Evolutionary conservation across 2,888 invertebrate genomes (phyloP), one percentile per base, ranked within the genome.

Genomic region (Cacoxenus indagator): DNA sequence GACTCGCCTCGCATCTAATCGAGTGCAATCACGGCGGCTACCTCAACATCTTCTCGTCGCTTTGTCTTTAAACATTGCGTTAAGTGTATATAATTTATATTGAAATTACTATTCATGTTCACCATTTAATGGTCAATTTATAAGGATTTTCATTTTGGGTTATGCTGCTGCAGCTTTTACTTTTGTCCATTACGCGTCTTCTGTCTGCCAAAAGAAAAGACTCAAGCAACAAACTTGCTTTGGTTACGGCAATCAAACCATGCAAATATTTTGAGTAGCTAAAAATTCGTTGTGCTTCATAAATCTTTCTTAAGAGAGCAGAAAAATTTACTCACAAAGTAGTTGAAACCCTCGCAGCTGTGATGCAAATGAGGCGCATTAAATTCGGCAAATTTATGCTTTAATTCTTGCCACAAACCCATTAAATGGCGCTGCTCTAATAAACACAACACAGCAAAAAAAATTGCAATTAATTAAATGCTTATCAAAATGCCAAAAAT

Each of bases 81-180:
- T 83, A 79, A 83, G 74, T 79, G 83, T 74, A 81, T 80, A 79
- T 81, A 83, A 80, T 80, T 80, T 77, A 80, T 71, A 80, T 79
- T 80, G 65, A 80, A 83, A 80, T 80, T 80, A 74, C 71, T 70
- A 68, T 74, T 72, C 70, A 67, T 83, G 77, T 79, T 76, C 73
- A 72, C 67, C 73, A 79, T 71, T 83, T 74, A 79, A 83, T 80
- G 83, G 73, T 73, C 79, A 75, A 80, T 83, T 80, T 83, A 80
- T 83, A 75, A 73, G 67, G 73, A 81, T 77, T 81, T 78, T 74
- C 51, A 59, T 69, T 73, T 77, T 65, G 64, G 65, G 62, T 64
- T 43, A 43, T 22, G 43, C 26, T 51, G 51, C 29, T 27, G n/a
- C 37, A 43, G 29, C 55, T 66, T 59, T 57, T 46, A 45, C 55